Base-by-base conservation (phyloP, 2,113 vertebrate species). In the Pluvianellus socialis region DNA sequence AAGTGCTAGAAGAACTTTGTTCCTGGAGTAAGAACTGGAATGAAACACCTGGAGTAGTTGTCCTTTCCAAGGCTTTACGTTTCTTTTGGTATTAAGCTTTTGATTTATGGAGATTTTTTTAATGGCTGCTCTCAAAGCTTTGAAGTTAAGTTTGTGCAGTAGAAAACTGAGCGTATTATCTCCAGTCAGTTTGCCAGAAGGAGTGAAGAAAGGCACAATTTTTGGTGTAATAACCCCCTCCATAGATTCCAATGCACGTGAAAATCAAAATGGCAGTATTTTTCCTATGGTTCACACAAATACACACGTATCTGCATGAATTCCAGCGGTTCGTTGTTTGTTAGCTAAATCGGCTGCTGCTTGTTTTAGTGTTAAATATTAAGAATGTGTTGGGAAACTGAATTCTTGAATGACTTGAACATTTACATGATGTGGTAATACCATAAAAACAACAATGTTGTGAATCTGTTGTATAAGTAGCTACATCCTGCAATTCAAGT, bases 401-500 rank as follows among this genome's bases (percentile, higher is more conserved):
- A 66, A 70, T 80, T 76, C 68, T 28, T 71, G n/a, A 80, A 50
- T 1, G 1, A n/a, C 52, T 74, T 30, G 21, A 62, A 76, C 53
- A 52, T 70, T 90, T 65, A 56, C 32, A 13, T 40, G 35, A 75
- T 95, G 84, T 77, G 44, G 63, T 88, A 81, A 88, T 66, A 56
- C 33, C 68, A 75, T 49, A 55, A 66, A 61, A 44, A 38, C 17
- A 49, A 55, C 61, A 87, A 22, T 24, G 27, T 22, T 79, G 56
- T 58, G 56, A 50, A 35, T 55, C 32, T 40, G 56, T 65, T 85
- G 56, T 38, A 6, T n/a, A 75, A 87, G 79, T 85, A 66, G 73
- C 45, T 75, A 88, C 70, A 91, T 91, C 84, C 88, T 80, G 68
- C 66, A 72, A 88, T 81, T 91, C 84, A 91, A 50, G 21, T 88